A percentile compares a stretch with the other conserved stretches of the same genome.
Evolutionary conservation across 2,113 vertebrate species (phyloP).

Genomic region (Lophochroa leadbeateri): DNA sequence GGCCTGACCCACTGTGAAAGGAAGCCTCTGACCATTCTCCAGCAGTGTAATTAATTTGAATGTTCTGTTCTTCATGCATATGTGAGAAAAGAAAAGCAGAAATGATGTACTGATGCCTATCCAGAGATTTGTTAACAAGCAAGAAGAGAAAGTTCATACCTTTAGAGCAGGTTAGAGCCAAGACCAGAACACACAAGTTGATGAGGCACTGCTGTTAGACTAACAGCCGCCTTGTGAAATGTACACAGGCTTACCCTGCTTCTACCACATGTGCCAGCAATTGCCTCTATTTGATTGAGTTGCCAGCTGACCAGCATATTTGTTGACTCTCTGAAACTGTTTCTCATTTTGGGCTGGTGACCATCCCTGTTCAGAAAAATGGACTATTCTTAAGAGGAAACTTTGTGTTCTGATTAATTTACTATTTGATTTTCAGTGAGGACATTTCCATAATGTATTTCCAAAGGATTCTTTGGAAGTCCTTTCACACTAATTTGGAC

Average conservation of each 20-base stretch:
- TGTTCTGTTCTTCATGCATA: not conserved
- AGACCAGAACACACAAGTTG: not conserved
- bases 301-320: not conserved
- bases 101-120: not conserved
- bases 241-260: not conserved
- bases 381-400: not conserved
- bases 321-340: not conserved
- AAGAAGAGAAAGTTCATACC: not conserved
- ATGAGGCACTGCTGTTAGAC: rapidly evolving
- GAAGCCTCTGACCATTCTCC: not conserved
- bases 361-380: not conserved
- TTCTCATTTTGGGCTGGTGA: not conserved
- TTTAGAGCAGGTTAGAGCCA: not conserved
- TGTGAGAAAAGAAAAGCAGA: not conserved
- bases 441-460: not conserved
- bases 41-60: not conserved
- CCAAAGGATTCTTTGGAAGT: not conserved
- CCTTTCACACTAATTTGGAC: not conserved
- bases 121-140: not conserved
- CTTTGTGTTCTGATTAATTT: not conserved
- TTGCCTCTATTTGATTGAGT: not conserved
- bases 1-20: not conserved
- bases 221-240: not conserved
- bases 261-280: not conserved
- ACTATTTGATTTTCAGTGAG: not conserved